phyloP scores from a whole-genome alignment of 2,888 invertebrate genomes.

The Ctena decussata region DNA sequence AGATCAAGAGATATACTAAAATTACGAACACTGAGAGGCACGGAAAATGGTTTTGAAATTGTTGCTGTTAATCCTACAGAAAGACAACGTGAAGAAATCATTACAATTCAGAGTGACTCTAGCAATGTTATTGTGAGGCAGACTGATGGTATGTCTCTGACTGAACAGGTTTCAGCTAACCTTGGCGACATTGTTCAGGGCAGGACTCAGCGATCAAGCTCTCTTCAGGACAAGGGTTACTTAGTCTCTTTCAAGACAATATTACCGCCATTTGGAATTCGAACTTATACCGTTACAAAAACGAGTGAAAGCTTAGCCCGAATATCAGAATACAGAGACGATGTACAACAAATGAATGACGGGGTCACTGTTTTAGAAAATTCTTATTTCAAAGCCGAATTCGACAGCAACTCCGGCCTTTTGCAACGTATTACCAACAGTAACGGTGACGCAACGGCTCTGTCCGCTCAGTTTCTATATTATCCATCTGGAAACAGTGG shows the following conservation, averaged over 20 bases:
- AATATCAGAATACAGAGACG: slow-evolving; percentile 14
- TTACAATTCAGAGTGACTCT: not conserved
- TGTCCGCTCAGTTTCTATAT: slow-evolving; percentile 41
- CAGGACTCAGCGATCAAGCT: not conserved
- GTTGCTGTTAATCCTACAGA: not conserved
- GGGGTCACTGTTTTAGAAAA: slow-evolving; percentile 72
- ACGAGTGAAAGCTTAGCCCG: not conserved
- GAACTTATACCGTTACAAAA: slow-evolving; percentile 70
- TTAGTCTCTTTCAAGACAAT: not conserved
- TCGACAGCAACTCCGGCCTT: slow-evolving; percentile 73
- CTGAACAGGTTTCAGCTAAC: not conserved
- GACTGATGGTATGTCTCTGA: not conserved
- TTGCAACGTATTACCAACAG: slow-evolving; percentile 93
- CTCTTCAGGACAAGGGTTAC: not conserved
- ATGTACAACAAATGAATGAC: not conserved
- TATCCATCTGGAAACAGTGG: slow-evolving; percentile 91
- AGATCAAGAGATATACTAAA: not conserved
- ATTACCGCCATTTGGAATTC: not conserved
- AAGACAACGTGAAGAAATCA: not conserved
- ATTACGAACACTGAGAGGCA: not conserved
- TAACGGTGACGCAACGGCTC: slow-evolving; percentile 73
- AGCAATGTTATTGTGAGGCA: not conserved
- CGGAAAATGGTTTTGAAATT: not conserved
- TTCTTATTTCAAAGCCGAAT: slow-evolving; percentile 66
- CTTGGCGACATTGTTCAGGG: not conserved